Conservation (phyloP, 2,797 vertebrate genomes). For the Sebastes umbrosus region DNA sequence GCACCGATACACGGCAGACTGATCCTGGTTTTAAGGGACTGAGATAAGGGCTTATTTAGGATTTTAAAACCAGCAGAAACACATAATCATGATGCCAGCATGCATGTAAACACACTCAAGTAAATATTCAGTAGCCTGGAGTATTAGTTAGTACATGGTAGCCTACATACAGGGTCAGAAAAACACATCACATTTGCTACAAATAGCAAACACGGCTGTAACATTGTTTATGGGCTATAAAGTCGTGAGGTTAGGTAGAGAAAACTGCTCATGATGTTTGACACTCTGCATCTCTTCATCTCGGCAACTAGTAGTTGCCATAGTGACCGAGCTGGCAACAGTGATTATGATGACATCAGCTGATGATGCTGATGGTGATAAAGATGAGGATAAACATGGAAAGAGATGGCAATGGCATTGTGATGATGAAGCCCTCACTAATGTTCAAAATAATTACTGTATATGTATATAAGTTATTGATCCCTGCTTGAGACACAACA, state of each 20-base stretch:
- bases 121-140: neutral
- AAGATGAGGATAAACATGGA: constrained; percentile 20
- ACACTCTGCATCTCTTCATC: constrained; percentile 32
- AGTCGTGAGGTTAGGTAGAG: neutral
- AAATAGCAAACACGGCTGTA: neutral
- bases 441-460: constrained; percentile 7
- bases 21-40: neutral
- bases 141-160: neutral
- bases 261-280: constrained; percentile 23
- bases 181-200: neutral
- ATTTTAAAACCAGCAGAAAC: too few species aligned
- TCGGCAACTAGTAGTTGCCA: constrained; percentile 51
- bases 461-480: neutral
- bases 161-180: neutral
- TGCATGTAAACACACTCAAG: neutral
- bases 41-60: neutral
- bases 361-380: constrained; percentile 42
- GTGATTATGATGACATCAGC: constrained; percentile 19
- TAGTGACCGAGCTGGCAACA: constrained; percentile 35
- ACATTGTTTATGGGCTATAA: neutral
- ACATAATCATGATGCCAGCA: neutral
- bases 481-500: neutral
- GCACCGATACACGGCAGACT: neutral
- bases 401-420: neutral
- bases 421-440: neutral